These are phyloP conservation scores for Sarcophaga carnaria DNA, from an alignment of 2,888 invertebrate species.

Conservation along the genomic window DNA sequence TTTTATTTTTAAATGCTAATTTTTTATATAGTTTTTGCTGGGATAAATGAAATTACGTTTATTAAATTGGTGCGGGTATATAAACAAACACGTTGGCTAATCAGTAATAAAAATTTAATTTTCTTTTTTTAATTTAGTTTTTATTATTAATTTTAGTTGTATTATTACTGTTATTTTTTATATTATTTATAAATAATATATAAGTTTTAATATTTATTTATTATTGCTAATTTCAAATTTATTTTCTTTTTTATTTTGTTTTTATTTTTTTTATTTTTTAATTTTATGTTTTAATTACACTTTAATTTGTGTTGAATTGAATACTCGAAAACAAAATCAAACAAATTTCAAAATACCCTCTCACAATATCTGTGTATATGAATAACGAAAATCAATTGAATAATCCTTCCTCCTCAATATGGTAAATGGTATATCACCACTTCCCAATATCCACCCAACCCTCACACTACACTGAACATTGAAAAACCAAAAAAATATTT, in stretches of 20 bases:
- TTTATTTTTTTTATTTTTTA: conserved; percentile 45
- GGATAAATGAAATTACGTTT: no score
- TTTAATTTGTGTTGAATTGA: conserved; percentile 50
- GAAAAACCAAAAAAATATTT: not conserved
- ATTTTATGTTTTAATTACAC: not conserved
- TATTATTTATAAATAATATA: not conserved
- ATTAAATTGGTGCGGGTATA: no score
- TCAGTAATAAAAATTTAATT: conserved; percentile 9
- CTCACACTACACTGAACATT: conserved; percentile 32
- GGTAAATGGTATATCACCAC: conserved; percentile 73
- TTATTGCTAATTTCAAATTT: conserved; percentile 57
- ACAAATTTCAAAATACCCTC: conserved; percentile 60
- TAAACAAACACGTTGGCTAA: no score
- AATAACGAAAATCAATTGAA: conserved; percentile 29
- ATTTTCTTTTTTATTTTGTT: conserved; percentile 60
- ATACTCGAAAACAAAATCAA: conserved; percentile 55
- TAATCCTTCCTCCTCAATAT: conserved; percentile 25
- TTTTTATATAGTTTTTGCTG: no score
- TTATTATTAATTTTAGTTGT: conserved; percentile 22
- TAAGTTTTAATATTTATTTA: no score
- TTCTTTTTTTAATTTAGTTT: not conserved
- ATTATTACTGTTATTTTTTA: conserved; percentile 26
- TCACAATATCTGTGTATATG: conserved; percentile 46
- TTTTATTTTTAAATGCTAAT: no score
- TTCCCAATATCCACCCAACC: conserved; percentile 17